Conservation (phyloP, 2,888 invertebrate species). For the Epirrita christyi region DNA sequence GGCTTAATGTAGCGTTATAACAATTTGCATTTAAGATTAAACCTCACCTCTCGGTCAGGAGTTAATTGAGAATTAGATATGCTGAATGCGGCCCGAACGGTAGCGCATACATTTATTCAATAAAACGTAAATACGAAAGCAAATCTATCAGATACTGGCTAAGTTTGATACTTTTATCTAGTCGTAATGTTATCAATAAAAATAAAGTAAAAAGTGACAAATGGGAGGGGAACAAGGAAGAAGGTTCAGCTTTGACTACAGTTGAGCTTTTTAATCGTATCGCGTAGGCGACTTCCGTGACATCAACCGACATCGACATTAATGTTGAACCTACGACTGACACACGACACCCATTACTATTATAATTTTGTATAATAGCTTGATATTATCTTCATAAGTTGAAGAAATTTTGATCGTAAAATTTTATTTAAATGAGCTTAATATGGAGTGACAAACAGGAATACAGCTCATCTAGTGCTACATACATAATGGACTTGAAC, state of each 20-base stretch:
- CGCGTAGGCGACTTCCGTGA: conserved; percentile 67
- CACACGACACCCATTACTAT: conserved; percentile 62
- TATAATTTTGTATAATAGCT: conserved; percentile 54
- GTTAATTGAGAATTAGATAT: conserved; percentile 41
- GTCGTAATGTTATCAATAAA: no score
- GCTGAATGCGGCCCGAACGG: conserved; percentile 32
- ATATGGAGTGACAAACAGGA: conserved; percentile 28
- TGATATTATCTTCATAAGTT: conserved; percentile 29
- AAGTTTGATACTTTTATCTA: conserved; percentile 16
- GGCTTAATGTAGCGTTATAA: conserved; percentile 33
- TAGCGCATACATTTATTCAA: conserved; percentile 28
- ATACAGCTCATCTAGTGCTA: conserved; percentile 11
- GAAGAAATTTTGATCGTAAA: conserved; percentile 30
- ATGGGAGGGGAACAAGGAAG: conserved; percentile 30
- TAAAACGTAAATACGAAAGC: conserved; percentile 16
- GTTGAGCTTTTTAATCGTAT: conserved; percentile 55
- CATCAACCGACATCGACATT: conserved; percentile 54
- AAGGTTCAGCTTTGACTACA: conserved; percentile 32
- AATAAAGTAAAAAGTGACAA: conserved; percentile 35
- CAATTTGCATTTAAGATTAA: conserved; percentile 40
- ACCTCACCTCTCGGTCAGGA: conserved; percentile 39
- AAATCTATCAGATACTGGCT: conserved; percentile 4
- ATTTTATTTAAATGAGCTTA: conserved; percentile 28
- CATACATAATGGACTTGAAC: conserved; percentile 8
- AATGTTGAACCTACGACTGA: conserved; percentile 54